A percentile compares a stretch with the other conserved stretches of the same genome.
Conservation (phyloP, 2,797 vertebrate genomes). For the Astyanax mexicanus region DNA sequence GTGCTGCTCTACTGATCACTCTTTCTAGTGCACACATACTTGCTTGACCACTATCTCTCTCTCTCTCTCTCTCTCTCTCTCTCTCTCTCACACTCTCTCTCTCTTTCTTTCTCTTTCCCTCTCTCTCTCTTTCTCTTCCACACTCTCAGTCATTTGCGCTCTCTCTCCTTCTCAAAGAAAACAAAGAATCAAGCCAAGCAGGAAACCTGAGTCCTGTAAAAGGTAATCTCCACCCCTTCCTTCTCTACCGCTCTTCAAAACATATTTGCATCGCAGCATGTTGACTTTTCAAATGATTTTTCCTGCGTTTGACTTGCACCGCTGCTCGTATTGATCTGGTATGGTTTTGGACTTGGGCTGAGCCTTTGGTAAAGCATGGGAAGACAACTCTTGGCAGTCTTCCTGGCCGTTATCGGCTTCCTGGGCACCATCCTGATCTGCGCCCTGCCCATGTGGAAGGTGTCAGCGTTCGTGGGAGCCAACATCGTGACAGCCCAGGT, state of each 20-base stretch:
- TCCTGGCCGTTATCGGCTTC: constrained; percentile 74
- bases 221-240: constrained; percentile 66
- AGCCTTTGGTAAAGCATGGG: constrained; percentile 60
- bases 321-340: neutral
- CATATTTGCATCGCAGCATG: constrained; percentile 46
- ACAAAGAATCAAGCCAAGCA: constrained; percentile 72
- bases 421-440: constrained; percentile 77
- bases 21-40: neutral
- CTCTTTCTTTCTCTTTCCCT: constrained; percentile 10
- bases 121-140: constrained; percentile 27
- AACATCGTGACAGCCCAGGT: constrained; percentile 79
- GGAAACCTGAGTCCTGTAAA: constrained; percentile 64
- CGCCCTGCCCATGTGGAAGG: constrained; percentile 79
- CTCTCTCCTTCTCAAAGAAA: neutral
- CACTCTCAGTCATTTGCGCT: constrained; percentile 21
- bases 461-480: constrained; percentile 74
- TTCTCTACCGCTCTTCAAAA: constrained; percentile 46
- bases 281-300: constrained; percentile 5
- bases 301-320: neutral
- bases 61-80: constrained; percentile 8
- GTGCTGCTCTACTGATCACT: neutral
- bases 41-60: constrained; percentile 24
- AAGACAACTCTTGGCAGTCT: constrained; percentile 71
- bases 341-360: neutral
- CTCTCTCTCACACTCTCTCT: neutral